These are phyloP conservation scores for Mastomys natalensis DNA, from an alignment of 2,113 vertebrate genomes.

Conservation along the genomic window DNA sequence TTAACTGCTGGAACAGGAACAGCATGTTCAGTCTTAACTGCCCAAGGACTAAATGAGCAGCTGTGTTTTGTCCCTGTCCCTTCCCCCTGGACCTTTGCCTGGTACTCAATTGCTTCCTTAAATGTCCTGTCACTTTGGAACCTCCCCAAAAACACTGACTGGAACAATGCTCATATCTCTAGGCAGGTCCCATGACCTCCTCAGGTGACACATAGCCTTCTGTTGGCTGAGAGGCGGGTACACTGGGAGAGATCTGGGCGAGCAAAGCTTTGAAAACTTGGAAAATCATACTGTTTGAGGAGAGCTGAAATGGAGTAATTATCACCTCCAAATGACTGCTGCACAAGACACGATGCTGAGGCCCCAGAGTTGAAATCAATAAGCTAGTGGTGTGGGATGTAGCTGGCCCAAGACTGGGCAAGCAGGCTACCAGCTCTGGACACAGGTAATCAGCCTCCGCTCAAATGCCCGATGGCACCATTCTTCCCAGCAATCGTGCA, in stretches of 20 bases:
- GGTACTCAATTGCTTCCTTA: not conserved
- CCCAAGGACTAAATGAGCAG: constrained; percentile 34
- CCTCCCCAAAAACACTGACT: not conserved
- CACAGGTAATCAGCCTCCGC: not conserved
- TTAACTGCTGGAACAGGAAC: not conserved
- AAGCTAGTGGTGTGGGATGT: not conserved
- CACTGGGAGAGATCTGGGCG: not conserved
- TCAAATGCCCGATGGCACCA: not conserved
- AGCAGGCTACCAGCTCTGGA: not conserved
- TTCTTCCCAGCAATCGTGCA: not conserved
- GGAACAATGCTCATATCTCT: not conserved
- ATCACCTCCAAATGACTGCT: not conserved
- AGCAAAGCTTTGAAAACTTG: not conserved
- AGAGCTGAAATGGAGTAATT: not conserved
- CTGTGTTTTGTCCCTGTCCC: constrained; percentile 20
- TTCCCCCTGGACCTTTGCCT: not conserved
- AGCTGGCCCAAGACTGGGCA: not conserved
- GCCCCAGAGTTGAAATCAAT: not conserved
- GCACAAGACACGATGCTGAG: not conserved
- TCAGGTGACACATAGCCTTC: not conserved
- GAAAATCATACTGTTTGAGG: not conserved
- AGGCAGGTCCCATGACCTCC: not conserved
- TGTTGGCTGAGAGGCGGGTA: not conserved
- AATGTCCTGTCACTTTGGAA: constrained; percentile 4
- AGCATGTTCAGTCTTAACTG: not conserved